Conservation (phyloP, 1,140 invertebrate species). For the Steinernema feltiae region DNA sequence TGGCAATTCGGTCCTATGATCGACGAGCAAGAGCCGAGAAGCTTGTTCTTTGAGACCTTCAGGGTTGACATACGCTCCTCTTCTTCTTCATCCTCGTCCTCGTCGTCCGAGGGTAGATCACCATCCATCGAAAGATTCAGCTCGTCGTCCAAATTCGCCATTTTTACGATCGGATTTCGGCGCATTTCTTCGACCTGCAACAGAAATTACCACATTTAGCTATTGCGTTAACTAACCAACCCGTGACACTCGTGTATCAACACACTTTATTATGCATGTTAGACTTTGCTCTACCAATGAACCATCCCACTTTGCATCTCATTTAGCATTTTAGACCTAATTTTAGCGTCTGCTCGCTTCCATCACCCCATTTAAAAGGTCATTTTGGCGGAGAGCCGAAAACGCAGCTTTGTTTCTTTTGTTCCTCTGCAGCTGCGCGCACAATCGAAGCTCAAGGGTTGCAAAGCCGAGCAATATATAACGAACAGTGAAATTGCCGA, state of each 20-base stretch:
- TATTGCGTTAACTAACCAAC: too few relatives aligned
- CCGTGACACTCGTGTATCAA: too few relatives aligned
- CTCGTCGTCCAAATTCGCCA: slow-evolving; percentile 57
- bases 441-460: slow-evolving; percentile 4
- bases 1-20: slow-evolving; percentile 30
- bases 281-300: too few relatives aligned
- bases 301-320: too few relatives aligned
- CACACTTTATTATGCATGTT: too few relatives aligned
- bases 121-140: slow-evolving; percentile 46
- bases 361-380: too few relatives aligned
- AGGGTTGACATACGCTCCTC: slow-evolving; percentile 14
- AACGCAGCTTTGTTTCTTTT: neutral
- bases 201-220: slow-evolving; percentile 14
- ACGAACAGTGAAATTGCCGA: neutral
- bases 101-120: slow-evolving; percentile 42
- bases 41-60: slow-evolving; percentile 23
- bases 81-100: slow-evolving; percentile 24
- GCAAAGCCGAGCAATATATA: too few relatives aligned
- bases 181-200: slow-evolving; percentile 47
- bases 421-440: neutral
- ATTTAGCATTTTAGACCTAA: too few relatives aligned
- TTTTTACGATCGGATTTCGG: slow-evolving; percentile 44
- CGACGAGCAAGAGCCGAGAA: slow-evolving; percentile 35
- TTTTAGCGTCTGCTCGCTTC: neutral
- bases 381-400: too few relatives aligned